Conservation (phyloP, 2,888 invertebrate species). For the Balanococcus diminutus region DNA sequence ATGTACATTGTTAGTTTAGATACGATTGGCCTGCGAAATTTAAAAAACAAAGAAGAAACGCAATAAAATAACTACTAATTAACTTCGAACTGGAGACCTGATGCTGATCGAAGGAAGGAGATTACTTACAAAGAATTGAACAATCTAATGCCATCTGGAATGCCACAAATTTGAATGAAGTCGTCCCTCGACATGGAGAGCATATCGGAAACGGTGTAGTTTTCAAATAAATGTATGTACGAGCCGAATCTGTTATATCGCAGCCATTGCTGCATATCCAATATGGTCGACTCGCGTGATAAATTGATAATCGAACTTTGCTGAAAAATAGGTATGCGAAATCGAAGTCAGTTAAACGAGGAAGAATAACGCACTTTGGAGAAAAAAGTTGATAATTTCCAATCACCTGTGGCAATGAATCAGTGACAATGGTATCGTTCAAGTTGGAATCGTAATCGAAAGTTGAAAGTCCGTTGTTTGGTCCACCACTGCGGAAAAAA, state of each 20-base stretch:
- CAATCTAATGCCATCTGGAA: slow-evolving; percentile 91
- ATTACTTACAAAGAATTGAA: slow-evolving; percentile 79
- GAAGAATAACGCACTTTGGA: too few relatives aligned
- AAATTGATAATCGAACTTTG: background rate
- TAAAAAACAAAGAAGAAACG: too few relatives aligned
- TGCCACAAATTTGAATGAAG: slow-evolving; percentile 90
- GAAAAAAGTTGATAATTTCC: background rate
- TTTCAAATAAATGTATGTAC: slow-evolving; percentile 77
- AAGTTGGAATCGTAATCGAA: slow-evolving; percentile 46
- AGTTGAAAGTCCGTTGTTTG: slow-evolving; percentile 22
- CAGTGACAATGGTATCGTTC: slow-evolving; percentile 27
- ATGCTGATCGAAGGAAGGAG: background rate
- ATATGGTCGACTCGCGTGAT: slow-evolving; percentile 58
- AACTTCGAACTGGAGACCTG: background rate
- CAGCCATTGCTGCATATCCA: slow-evolving; percentile 81
- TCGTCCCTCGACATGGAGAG: slow-evolving; percentile 88
- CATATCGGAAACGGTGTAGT: slow-evolving; percentile 88
- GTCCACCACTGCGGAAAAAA: slow-evolving; percentile 33
- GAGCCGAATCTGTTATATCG: slow-evolving; percentile 77
- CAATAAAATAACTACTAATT: background rate
- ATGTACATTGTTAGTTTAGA: slow-evolving; percentile 82
- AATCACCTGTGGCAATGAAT: slow-evolving; percentile 42
- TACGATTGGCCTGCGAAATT: slow-evolving; percentile 68
- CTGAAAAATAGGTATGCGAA: slow-evolving; percentile 50
- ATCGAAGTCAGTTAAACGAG: slow-evolving; percentile 11